phyloP scores from a whole-genome alignment of 2,113 vertebrate genomes.

The Anhinga anhinga region DNA sequence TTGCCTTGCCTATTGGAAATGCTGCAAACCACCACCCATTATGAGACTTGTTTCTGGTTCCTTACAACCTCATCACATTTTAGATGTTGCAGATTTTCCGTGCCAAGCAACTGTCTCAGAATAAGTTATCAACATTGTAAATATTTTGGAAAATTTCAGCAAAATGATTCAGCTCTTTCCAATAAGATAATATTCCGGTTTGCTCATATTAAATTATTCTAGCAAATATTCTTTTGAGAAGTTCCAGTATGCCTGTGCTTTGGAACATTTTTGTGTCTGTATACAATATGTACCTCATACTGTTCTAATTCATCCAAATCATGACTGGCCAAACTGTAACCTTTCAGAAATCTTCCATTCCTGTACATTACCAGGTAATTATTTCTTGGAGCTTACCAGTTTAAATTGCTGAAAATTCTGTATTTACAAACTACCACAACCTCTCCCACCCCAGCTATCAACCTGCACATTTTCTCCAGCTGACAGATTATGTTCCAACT shows the following conservation, averaged over 20 bases:
- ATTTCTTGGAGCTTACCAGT: neutral
- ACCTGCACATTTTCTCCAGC: neutral
- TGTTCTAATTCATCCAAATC: neutral
- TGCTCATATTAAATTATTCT: neutral
- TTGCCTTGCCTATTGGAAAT: neutral
- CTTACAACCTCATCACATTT: neutral
- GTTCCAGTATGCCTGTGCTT: neutral
- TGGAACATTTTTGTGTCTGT: neutral
- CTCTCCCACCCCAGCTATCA: neutral
- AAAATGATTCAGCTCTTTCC: neutral
- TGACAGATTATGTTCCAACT: neutral
- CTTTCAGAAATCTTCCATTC: neutral
- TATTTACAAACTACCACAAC: neutral
- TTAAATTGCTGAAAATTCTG: neutral
- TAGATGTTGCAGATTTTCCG: neutral
- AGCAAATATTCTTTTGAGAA: neutral
- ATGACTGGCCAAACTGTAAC: neutral
- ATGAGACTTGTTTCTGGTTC: neutral
- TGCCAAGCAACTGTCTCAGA: neutral
- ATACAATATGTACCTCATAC: neutral
- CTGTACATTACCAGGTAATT: neutral
- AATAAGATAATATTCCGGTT: neutral
- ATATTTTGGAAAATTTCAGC: neutral
- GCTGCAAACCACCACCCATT: neutral
- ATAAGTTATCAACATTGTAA: neutral